These are phyloP conservation scores for Alviniconcha marisindica DNA, from an alignment of 1,140 invertebrate species.

Conservation along the genomic window DNA sequence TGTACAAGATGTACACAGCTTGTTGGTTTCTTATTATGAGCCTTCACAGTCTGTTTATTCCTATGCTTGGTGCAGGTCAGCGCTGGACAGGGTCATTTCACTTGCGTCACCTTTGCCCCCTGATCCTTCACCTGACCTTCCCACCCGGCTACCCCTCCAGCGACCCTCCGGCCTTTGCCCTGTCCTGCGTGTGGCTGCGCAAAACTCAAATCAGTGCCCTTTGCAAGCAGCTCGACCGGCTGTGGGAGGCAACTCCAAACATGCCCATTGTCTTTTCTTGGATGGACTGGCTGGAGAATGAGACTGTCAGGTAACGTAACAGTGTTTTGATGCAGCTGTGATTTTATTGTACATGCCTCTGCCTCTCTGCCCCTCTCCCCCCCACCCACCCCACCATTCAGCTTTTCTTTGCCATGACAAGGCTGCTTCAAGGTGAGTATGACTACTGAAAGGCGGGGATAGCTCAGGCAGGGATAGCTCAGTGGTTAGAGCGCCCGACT, in stretches of 20 bases:
- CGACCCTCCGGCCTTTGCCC: slow-evolving; percentile 52
- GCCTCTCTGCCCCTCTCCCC: no score
- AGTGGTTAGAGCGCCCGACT: no score
- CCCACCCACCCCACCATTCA: no score
- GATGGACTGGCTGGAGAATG: slow-evolving; percentile 66
- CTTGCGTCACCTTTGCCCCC: slow-evolving; percentile 54
- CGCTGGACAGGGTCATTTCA: slow-evolving; percentile 52
- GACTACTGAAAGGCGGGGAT: no score
- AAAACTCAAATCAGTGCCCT: slow-evolving; percentile 46
- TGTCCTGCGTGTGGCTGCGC: slow-evolving; percentile 59
- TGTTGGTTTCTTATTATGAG: not conserved
- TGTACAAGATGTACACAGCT: not conserved
- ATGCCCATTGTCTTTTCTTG: slow-evolving; percentile 63
- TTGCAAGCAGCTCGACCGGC: slow-evolving; percentile 51
- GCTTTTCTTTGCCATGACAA: no score
- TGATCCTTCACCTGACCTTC: slow-evolving; percentile 54
- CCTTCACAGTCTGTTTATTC: no score
- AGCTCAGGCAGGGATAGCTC: no score
- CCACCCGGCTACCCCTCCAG: slow-evolving; percentile 59
- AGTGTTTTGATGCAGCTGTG: no score
- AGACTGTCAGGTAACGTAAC: slow-evolving; percentile 56
- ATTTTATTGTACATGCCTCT: no score
- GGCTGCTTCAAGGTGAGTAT: no score
- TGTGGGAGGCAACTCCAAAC: slow-evolving; percentile 54
- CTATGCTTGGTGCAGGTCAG: slow-evolving; percentile 48